A percentile compares a stretch with the other conserved stretches of the same genome.
These are phyloP conservation scores for Eudorcas thomsonii DNA, from an alignment of 2,113 vertebrate species.

Conservation along the genomic window DNA sequence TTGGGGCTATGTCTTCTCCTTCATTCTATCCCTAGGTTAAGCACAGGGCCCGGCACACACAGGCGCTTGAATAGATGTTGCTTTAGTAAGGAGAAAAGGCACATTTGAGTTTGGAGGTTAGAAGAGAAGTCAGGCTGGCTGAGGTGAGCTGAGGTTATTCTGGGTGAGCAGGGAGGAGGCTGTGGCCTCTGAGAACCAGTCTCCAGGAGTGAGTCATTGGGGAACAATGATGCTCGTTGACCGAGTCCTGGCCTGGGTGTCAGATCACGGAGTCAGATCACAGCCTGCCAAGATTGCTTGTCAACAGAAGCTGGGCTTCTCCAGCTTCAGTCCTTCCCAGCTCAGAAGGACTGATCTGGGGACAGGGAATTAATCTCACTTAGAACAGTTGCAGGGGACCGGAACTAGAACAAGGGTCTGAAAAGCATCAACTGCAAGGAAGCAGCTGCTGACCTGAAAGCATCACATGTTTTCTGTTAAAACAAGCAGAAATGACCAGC, in stretches of 20 bases:
- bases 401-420: background rate
- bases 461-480: background rate
- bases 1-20: background rate
- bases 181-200: background rate
- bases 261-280: background rate
- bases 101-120: background rate
- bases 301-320: background rate
- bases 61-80: background rate
- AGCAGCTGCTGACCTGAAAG: background rate
- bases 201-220: background rate
- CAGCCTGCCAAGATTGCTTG: background rate
- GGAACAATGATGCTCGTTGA: background rate
- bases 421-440: background rate
- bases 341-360: background rate
- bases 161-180: background rate
- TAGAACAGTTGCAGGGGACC: fast-evolving
- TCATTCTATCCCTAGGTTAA: background rate
- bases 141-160: background rate
- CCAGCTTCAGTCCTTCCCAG: background rate
- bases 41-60: background rate
- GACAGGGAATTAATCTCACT: background rate
- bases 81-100: background rate
- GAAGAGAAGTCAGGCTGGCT: background rate
- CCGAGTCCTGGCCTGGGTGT: background rate
- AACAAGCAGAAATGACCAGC: too few relatives aligned